Conservation (phyloP, 2,888 invertebrate species). For the Hesperia comma region DNA sequence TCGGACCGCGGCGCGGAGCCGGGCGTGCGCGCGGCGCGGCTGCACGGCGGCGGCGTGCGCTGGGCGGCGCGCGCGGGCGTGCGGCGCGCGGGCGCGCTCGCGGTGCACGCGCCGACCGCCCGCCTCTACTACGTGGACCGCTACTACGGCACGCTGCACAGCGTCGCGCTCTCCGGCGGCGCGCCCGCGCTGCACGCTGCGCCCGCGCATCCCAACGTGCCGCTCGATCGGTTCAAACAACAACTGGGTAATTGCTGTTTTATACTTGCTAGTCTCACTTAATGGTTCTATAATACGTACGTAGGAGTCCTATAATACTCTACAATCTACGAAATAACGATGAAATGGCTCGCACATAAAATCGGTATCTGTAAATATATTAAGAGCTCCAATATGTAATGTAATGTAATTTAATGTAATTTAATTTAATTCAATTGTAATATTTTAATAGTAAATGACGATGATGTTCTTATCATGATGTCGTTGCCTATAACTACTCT, state of each 20-base stretch:
- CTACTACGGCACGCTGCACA: slow-evolving; percentile 89
- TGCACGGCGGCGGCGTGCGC: slow-evolving; percentile 85
- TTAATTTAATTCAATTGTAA: too few species aligned
- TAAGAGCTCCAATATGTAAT: too few species aligned
- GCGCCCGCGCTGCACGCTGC: slow-evolving; percentile 75
- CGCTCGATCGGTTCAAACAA: slow-evolving; percentile 4
- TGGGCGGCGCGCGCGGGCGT: slow-evolving; percentile 85
- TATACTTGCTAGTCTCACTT: not conserved
- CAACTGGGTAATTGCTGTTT: slow-evolving; percentile 8
- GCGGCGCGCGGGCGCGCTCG: slow-evolving; percentile 88
- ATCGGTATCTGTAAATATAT: too few species aligned
- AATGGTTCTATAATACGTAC: not conserved
- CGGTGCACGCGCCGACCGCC: slow-evolving; percentile 82
- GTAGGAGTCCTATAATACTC: not conserved
- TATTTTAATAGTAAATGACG: too few species aligned
- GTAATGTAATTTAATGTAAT: too few species aligned
- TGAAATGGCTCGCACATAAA: too few species aligned
- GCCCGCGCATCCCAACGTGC: slow-evolving; percentile 44
- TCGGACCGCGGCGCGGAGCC: slow-evolving; percentile 86
- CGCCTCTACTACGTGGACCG: slow-evolving; percentile 93
- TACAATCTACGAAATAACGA: too few species aligned
- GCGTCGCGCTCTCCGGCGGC: slow-evolving; percentile 87
- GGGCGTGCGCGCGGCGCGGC: slow-evolving; percentile 79
- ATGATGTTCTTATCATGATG: too few species aligned
- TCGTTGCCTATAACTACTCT: too few species aligned